Evolutionary conservation across 2,797 vertebrate species (phyloP), one percentile per base, ranked within the genome.

Genomic region (Siniperca undulata): DNA sequence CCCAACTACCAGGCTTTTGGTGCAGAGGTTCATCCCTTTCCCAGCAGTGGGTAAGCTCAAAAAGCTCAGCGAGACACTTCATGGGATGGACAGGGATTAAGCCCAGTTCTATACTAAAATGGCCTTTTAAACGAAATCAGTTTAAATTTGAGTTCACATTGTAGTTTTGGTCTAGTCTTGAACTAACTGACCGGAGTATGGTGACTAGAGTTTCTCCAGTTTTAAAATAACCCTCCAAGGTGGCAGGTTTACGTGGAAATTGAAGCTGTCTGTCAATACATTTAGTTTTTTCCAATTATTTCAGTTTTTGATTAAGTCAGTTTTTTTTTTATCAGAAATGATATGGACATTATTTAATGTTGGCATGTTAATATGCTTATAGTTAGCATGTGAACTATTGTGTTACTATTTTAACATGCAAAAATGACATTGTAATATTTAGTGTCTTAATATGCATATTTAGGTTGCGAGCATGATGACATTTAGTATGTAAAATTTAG

Each of bases 21-120:
- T 99, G 88, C 97, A 98, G 96, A 96, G 97, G 87, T 98, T 99
- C 73, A 96, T 98, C 92, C 97, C 98, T 0, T 99, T 99, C 91
- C 98, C 98, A 20, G 97, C 97, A 44, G 97, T 98, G 58, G 98
- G 98, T 99, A 93, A 94, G 92, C 89, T 80, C 36, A 60, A 64
- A 65, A 69, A 46, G 40, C 58, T 53, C 69, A 3, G 40, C 0
- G 1, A 24, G 70, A 44, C 64, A 40, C 65, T 7, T 58, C 6
- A 24, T 13, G 16, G 58, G 36, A 44, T 5, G 17, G 59, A 67
- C 8, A 5, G 9, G 16, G 27, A 5, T 44, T 58, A 22, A 65
- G 22, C 5, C n/a, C 40, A 9, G 34, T 3, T 55, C 65, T 62
- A 13, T 24, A 10, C 44, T 53, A 24, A 55, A 59, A 53, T 24